phyloP scores from a whole-genome alignment of 2,888 invertebrate species.

The Sympetrum striolatum region DNA sequence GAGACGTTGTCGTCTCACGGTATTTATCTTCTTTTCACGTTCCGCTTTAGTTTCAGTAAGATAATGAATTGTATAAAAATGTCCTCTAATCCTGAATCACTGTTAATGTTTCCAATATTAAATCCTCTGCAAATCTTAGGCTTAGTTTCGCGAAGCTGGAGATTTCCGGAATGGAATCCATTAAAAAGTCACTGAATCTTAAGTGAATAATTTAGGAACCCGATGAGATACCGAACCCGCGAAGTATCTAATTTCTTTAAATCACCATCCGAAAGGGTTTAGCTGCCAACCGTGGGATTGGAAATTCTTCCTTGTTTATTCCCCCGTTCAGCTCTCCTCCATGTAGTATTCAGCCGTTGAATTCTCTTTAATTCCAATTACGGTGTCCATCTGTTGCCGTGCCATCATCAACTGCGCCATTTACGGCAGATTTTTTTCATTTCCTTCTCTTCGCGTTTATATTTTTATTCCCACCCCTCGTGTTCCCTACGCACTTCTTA shows the following conservation, averaged over 20 bases:
- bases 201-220: background rate
- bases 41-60: too few relatives aligned
- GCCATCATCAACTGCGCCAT: background rate
- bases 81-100: too few relatives aligned
- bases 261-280: background rate
- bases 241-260: background rate
- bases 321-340: background rate
- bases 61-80: too few relatives aligned
- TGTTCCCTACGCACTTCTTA: background rate
- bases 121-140: too few relatives aligned
- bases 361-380: background rate
- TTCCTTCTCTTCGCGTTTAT: background rate
- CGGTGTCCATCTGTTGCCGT: background rate
- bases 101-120: too few relatives aligned
- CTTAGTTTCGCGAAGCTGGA: too few relatives aligned
- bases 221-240: background rate
- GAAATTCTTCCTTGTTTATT: background rate
- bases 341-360: background rate
- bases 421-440: background rate
- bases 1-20: too few relatives aligned
- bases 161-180: background rate
- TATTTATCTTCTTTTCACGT: too few relatives aligned
- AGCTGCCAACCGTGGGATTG: background rate
- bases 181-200: background rate
- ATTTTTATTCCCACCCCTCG: background rate